These are phyloP conservation scores for Agrotis ipsilon DNA, from an alignment of 2,888 invertebrate genomes.

Conservation along the genomic window DNA sequence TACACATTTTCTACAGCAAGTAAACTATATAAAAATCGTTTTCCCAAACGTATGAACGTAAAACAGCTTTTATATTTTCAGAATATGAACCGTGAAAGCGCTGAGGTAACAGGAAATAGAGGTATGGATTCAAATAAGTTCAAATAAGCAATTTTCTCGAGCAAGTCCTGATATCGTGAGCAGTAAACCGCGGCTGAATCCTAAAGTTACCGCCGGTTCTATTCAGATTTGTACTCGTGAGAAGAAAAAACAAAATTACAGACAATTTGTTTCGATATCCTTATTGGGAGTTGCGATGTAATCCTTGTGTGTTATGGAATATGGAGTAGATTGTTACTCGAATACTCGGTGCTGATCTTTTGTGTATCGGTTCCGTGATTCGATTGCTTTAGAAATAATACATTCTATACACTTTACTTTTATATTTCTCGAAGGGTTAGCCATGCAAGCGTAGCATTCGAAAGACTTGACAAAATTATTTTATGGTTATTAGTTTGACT, in stretches of 20 bases:
- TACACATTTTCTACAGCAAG: neutral
- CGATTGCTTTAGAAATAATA: slow-evolving; percentile 16
- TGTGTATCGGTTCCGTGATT: slow-evolving; percentile 28
- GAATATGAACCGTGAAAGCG: slow-evolving; percentile 73
- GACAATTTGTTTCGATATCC: slow-evolving; percentile 89
- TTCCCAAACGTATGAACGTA: slow-evolving; percentile 29
- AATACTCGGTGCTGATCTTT: slow-evolving; percentile 32
- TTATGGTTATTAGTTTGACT: too few species aligned
- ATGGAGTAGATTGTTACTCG: slow-evolving; percentile 50
- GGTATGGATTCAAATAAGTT: slow-evolving; percentile 81
- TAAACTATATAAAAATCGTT: slow-evolving; percentile 45
- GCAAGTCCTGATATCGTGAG: slow-evolving; percentile 78
- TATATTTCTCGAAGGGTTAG: too few species aligned
- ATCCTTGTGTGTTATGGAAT: slow-evolving; percentile 79
- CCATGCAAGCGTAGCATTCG: too few species aligned
- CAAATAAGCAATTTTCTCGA: slow-evolving; percentile 85
- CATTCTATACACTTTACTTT: neutral
- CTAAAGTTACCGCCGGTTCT: slow-evolving; percentile 69
- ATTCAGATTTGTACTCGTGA: slow-evolving; percentile 84
- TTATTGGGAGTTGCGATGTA: slow-evolving; percentile 85
- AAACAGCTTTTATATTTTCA: slow-evolving; percentile 59
- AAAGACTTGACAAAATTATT: too few species aligned
- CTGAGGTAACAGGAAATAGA: slow-evolving; percentile 70
- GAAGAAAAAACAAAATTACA: slow-evolving; percentile 89
- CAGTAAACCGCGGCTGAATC: slow-evolving; percentile 78